phyloP scores from a whole-genome alignment of 2,113 vertebrate species.

The Hypanus sabinus region DNA sequence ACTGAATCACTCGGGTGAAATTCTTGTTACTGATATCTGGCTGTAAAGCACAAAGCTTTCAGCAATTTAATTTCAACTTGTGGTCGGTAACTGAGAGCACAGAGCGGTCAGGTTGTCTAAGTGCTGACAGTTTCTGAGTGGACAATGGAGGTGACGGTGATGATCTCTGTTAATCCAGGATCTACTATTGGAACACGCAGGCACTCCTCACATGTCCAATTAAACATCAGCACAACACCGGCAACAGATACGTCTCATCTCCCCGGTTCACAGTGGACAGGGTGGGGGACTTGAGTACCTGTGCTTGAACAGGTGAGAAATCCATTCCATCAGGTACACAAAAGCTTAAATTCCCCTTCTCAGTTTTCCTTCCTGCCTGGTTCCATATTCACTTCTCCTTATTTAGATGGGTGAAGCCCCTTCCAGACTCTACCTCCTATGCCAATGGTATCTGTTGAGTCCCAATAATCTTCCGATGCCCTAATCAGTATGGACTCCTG shows the following conservation, averaged over 20 bases:
- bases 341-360: background rate
- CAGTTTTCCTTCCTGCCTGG: background rate
- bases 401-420: background rate
- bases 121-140: background rate
- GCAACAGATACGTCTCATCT: background rate
- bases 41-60: slow-evolving; percentile 1
- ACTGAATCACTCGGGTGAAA: background rate
- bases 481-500: background rate
- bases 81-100: background rate
- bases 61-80: slow-evolving; percentile 15
- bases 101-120: background rate
- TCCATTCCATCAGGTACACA: background rate
- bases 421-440: background rate
- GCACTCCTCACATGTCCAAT: background rate
- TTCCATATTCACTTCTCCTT: background rate
- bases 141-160: background rate
- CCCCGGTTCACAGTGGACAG: background rate
- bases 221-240: background rate
- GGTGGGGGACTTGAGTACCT: too few species aligned
- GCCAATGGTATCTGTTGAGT: too few species aligned
- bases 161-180: background rate
- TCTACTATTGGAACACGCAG: background rate
- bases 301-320: background rate
- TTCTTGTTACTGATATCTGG: background rate
- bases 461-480: background rate